Conservation (phyloP, 2,113 vertebrate species). For the Cyprinodon brontotheroides region DNA sequence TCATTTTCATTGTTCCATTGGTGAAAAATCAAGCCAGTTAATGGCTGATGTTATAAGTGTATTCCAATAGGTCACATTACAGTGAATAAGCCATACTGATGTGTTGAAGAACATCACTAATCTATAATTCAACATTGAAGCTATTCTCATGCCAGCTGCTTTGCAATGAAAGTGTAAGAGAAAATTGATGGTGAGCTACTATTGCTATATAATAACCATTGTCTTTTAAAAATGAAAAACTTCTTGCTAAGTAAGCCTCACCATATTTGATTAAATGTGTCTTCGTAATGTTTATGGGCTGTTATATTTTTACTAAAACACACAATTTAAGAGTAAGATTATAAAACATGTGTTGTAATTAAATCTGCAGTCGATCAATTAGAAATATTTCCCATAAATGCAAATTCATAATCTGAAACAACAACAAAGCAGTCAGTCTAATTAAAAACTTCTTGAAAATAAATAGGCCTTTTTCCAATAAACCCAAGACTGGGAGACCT, state of each 20-base stretch:
- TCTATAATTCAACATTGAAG: constrained; percentile 31
- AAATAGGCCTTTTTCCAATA: neutral
- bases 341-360: neutral
- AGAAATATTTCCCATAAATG: constrained; percentile 21
- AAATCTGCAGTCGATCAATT: neutral
- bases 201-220: constrained; percentile 4
- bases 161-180: constrained; percentile 14
- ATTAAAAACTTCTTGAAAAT: neutral
- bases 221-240: fast-evolving
- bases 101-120: neutral
- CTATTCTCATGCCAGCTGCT: constrained; percentile 14
- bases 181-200: constrained; percentile 10
- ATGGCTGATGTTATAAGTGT: neutral
- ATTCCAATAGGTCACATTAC: neutral
- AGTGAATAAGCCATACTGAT: neutral
- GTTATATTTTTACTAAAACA: constrained; percentile 5
- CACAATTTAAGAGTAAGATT: neutral
- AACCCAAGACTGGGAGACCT: neutral
- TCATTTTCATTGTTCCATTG: constrained; percentile 14
- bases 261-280: neutral
- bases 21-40: constrained; percentile 1
- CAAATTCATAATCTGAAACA: constrained; percentile 25
- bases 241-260: neutral
- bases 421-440: constrained; percentile 21
- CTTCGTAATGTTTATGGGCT: neutral